Evolutionary conservation across 1,140 invertebrate species (phyloP).

Genomic region (Lepidurus packardi): DNA sequence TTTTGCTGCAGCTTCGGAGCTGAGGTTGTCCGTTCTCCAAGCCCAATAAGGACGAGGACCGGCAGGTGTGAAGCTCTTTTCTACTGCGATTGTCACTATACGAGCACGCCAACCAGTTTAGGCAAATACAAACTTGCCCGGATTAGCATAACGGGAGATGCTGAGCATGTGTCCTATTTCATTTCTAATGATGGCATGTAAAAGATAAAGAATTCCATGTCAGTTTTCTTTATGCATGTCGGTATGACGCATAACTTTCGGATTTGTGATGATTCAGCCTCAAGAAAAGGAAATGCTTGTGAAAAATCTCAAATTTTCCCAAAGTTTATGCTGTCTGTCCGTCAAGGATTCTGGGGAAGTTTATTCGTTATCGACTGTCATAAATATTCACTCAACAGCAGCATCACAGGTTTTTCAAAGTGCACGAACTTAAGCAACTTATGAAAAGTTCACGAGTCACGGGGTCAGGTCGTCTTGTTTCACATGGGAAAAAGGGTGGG

Average conservation of each 20-base stretch:
- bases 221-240: background rate
- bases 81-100: background rate
- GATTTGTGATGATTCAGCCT: too few relatives aligned
- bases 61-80: constrained; percentile 12
- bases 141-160: constrained; percentile 16
- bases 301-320: too few relatives aligned
- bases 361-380: too few relatives aligned
- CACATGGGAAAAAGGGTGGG: too few relatives aligned
- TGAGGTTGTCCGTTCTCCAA: constrained; percentile 9
- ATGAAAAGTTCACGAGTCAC: too few relatives aligned
- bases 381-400: too few relatives aligned
- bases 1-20: background rate
- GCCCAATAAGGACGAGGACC: constrained; percentile 16
- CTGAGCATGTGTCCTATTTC: background rate
- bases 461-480: too few relatives aligned
- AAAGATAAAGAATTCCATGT: background rate
- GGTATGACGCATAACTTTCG: background rate
- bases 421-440: too few relatives aligned
- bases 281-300: too few relatives aligned
- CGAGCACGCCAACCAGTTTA: constrained; percentile 15
- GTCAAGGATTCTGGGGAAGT: too few relatives aligned
- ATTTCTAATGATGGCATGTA: background rate
- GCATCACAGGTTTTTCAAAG: too few relatives aligned
- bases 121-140: constrained; percentile 3
- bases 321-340: too few relatives aligned